Percentiles rank a stretch among this genome's conserved stretches.
phyloP scores from a whole-genome alignment of 2,113 vertebrate species.

The Indri indri region DNA sequence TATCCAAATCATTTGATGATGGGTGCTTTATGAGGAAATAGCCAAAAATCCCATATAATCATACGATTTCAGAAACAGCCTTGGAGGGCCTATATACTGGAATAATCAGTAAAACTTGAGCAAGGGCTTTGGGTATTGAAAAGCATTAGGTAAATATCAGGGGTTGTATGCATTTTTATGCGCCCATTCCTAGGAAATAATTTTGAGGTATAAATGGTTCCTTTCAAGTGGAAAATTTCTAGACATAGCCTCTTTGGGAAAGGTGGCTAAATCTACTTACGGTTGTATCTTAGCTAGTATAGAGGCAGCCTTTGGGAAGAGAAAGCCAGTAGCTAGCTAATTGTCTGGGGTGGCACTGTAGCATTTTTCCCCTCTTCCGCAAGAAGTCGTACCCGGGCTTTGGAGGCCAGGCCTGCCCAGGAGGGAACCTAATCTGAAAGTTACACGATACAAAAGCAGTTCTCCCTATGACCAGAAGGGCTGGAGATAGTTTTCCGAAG shows the following conservation, averaged over 20 bases:
- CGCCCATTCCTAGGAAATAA: neutral
- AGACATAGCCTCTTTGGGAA: neutral
- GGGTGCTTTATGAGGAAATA: constrained; percentile 33
- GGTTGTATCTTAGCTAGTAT: neutral
- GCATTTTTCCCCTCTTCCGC: neutral
- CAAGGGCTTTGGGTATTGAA: neutral
- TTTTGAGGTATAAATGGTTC: neutral
- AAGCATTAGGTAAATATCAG: neutral
- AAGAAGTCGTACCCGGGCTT: constrained; percentile 28
- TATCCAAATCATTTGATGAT: constrained; percentile 26
- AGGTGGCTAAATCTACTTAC: neutral
- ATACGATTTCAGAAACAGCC: neutral
- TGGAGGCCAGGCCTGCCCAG: neutral
- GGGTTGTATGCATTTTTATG: neutral
- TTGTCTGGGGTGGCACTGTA: neutral
- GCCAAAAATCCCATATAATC: neutral
- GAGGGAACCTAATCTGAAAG: constrained; percentile 34
- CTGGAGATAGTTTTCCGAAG: neutral
- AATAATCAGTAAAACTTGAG: neutral
- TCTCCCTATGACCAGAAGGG: neutral
- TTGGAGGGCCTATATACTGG: neutral
- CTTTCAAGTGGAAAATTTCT: constrained; percentile 16
- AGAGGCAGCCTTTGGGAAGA: neutral
- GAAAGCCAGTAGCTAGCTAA: neutral
- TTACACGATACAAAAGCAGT: neutral